Conservation (phyloP, 1,140 invertebrate species). For the Prorops nasuta region DNA sequence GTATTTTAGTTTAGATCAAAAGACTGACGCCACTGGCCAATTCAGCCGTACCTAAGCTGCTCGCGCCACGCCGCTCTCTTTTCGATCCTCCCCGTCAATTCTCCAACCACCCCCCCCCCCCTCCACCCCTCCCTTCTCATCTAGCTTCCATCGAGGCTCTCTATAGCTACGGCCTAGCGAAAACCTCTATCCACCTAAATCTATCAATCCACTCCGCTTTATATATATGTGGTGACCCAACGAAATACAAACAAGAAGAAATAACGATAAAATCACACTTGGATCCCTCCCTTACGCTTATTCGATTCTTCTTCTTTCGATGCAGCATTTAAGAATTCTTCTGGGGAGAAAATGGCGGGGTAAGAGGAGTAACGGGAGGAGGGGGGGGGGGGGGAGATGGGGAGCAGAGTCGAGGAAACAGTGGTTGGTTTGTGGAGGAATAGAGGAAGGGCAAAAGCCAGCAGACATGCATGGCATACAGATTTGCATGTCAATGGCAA, state of each 20-base stretch:
- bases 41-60: constrained; percentile 51
- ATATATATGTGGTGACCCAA: too few species aligned
- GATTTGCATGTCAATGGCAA: constrained; percentile 56
- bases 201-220: too few species aligned
- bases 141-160: too few species aligned
- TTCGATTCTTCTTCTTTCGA: too few species aligned
- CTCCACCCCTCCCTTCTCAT: too few species aligned
- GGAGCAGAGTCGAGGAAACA: not conserved
- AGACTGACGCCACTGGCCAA: constrained; percentile 48
- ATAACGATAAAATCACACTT: too few species aligned
- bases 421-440: not conserved
- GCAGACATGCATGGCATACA: constrained; percentile 34
- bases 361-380: not conserved
- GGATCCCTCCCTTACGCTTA: too few species aligned
- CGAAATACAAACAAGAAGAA: too few species aligned
- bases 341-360: not conserved
- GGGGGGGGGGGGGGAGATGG: not conserved
- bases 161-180: too few species aligned
- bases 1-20: constrained; percentile 57
- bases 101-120: constrained; percentile 13
- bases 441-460: constrained; percentile 3
- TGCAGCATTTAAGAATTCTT: too few species aligned
- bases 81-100: constrained; percentile 8
- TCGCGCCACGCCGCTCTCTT: constrained; percentile 13
- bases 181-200: too few species aligned